A percentile compares a stretch with the other conserved stretches of the same genome.
Conservation (phyloP, 2,113 vertebrate species). For the Saimiri boliviensis region DNA sequence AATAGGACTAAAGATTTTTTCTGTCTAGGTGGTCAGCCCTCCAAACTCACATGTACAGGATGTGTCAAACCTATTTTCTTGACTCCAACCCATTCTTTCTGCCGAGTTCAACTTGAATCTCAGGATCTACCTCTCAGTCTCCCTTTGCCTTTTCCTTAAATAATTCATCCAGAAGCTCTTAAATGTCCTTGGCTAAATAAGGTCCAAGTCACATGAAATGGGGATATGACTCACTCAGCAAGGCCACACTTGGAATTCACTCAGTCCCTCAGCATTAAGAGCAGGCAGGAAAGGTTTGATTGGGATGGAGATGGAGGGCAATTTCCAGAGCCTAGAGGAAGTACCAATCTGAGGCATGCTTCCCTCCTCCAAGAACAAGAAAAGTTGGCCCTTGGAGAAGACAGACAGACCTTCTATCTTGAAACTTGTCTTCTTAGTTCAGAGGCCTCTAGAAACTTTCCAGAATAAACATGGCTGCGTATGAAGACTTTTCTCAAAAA, state of each 20-base stretch:
- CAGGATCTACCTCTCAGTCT: background rate
- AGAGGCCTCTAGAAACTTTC: background rate
- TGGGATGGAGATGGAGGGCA: background rate
- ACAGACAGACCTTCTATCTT: background rate
- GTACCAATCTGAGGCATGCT: background rate
- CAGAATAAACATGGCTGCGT: background rate
- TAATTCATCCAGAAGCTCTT: constrained; percentile 40
- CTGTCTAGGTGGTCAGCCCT: too few species aligned
- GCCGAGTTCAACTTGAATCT: background rate
- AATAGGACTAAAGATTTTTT: background rate
- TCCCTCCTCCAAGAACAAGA: constrained; percentile 23
- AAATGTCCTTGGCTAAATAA: constrained; percentile 60
- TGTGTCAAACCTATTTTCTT: background rate
- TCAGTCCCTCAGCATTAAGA: constrained; percentile 39
- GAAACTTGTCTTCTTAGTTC: background rate
- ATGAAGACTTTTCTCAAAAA: background rate
- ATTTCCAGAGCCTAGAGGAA: constrained; percentile 38
- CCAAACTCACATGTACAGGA: accelerated
- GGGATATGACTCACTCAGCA: constrained; percentile 58
- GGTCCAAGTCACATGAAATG: background rate
- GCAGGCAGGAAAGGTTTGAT: background rate
- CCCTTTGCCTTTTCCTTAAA: constrained; percentile 39
- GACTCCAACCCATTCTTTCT: background rate
- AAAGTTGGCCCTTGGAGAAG: background rate
- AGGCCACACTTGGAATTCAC: constrained; percentile 55